Base-by-base conservation (phyloP, 2,888 invertebrate genomes). In the Polydrusus pterygomalis region DNA sequence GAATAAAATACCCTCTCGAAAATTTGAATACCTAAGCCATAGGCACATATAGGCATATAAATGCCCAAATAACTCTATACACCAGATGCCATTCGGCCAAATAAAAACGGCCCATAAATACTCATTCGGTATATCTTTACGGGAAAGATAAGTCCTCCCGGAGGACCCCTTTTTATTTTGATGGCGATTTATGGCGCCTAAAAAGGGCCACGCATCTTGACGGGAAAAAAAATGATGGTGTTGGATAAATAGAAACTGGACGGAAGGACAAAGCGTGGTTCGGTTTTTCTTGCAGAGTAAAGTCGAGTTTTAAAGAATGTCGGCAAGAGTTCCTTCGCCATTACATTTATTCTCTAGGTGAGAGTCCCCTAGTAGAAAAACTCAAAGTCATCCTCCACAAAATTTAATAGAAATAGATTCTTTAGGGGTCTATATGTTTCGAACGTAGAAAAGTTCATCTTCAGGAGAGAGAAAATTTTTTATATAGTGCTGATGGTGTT, bases 111-210 rank as follows among this genome's bases (percentile, higher is more conserved):
- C 47, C 70, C 30, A 70, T 70, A 70, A 70, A 70, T 70, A 70
- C 70, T 70, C 70, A 60, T 70, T 58, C 70, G 43, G 70, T 60
- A 70, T 70, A 58, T 70, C 62, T 70, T 70, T 63, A 71, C 51
- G 63, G 49, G 63, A 49, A 38, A 71, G 63, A 63, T 63, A 71
- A 71, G 49, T 64, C 51, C 51, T 60, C 70, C 70, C 70, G n/a
- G 3, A 18, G 63, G 70, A n/a, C 70, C 63, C 51, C 70, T 71
- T 71, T 71, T 71, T 71, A 71, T 71, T 71, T 63, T 49, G 70
- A 71, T 71, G 40, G 40, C 62, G 51, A 71, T 71, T 71, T 71
- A 71, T 71, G 70, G 62, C 51, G 40, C 51, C 43, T 63, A 60
- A 18, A 60, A 58, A 58, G 45, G 60, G 43, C 25, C 68, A 40